These are phyloP conservation scores for Perccottus glenii DNA, from an alignment of 2,113 vertebrate species.

Conservation along the genomic window DNA sequence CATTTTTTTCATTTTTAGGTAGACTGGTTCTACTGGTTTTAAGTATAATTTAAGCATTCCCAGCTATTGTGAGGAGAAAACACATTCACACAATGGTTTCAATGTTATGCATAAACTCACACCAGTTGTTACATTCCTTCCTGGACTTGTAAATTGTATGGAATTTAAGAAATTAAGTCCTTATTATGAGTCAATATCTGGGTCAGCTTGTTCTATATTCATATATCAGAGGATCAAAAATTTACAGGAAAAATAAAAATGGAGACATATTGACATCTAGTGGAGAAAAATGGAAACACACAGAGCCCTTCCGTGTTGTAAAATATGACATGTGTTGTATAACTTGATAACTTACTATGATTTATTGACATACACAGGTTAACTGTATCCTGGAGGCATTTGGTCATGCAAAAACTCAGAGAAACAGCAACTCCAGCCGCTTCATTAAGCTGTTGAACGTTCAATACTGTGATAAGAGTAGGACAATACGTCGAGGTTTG, in stretches of 20 bases:
- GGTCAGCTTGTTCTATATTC: constrained; percentile 59
- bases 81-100: too few species aligned
- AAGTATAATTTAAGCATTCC: too few species aligned
- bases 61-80: too few species aligned
- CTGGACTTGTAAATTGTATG: too few species aligned
- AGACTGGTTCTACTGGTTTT: too few species aligned
- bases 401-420: constrained; percentile 89
- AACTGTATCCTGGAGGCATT: constrained; percentile 90
- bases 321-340: background rate
- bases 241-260: background rate
- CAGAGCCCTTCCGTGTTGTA: background rate
- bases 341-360: background rate
- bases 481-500: constrained; percentile 83
- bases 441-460: constrained; percentile 90
- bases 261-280: constrained; percentile 58
- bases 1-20: too few species aligned
- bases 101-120: too few species aligned
- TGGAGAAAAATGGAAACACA: constrained; percentile 41
- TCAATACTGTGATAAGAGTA: constrained; percentile 88
- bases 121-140: too few species aligned
- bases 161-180: constrained; percentile 68
- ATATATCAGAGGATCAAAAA: constrained; percentile 21
- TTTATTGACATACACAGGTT: constrained; percentile 74
- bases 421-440: constrained; percentile 86
- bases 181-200: constrained; percentile 58